phyloP scores from a whole-genome alignment of 2,888 invertebrate genomes.

The Phalangium opilio region DNA sequence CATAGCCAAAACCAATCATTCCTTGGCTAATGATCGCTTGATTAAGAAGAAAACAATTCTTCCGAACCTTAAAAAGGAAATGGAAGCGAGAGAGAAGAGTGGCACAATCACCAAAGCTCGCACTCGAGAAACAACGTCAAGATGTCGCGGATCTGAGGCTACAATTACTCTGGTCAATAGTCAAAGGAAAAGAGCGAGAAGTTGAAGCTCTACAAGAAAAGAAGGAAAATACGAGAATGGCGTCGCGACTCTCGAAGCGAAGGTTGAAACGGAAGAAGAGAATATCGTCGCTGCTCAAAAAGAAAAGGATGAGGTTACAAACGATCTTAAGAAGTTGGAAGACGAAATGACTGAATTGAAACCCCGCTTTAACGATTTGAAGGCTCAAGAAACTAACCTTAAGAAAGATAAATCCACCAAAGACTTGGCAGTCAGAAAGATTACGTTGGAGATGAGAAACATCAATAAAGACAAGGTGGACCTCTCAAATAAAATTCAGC shows the following conservation, averaged over 20 bases:
- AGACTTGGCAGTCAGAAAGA: no score
- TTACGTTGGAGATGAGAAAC: no score
- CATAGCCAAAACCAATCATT: slow-evolving; percentile 24
- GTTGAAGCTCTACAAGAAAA: slow-evolving; percentile 22
- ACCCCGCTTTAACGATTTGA: no score
- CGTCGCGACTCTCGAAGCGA: background rate
- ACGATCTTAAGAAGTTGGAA: background rate
- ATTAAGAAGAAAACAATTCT: slow-evolving; percentile 27
- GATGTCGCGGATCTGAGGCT: slow-evolving; percentile 38
- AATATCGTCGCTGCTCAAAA: slow-evolving; percentile 19
- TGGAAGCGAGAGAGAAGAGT: slow-evolving; percentile 39
- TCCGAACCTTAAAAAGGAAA: slow-evolving; percentile 6
- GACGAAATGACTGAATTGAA: background rate
- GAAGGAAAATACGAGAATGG: slow-evolving; percentile 18
- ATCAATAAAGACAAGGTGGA: slow-evolving; percentile 22
- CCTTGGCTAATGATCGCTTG: slow-evolving; percentile 25
- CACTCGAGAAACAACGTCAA: slow-evolving; percentile 38
- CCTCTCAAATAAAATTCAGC: slow-evolving; percentile 16
- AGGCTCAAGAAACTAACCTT: no score
- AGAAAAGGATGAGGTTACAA: slow-evolving; percentile 24
- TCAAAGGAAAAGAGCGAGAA: slow-evolving; percentile 29
- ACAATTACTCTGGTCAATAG: slow-evolving; percentile 43
- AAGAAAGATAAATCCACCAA: no score
- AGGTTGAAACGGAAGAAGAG: slow-evolving; percentile 32
- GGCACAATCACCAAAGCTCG: slow-evolving; percentile 41